Percentiles rank a stretch among this genome's conserved stretches.
Conservation (phyloP, 2,113 vertebrate genomes). For the Indicator maculatus region DNA sequence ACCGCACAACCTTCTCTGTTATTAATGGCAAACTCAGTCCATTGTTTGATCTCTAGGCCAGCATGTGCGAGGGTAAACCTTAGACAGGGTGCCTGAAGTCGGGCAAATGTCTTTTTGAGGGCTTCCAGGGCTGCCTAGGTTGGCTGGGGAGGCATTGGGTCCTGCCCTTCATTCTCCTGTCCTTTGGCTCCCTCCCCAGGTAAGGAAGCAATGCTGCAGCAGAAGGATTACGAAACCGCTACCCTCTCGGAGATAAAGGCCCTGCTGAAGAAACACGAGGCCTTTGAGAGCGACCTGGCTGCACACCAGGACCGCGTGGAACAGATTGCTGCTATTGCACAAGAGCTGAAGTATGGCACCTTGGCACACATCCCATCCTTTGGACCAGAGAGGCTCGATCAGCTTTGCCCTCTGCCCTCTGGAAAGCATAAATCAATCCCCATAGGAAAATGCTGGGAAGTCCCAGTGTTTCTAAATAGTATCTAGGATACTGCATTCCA, state of each 20-base stretch:
- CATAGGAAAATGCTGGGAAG: conserved; percentile 36
- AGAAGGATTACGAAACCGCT: conserved; percentile 91
- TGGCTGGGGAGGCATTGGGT: not conserved
- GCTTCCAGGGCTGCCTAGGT: not conserved
- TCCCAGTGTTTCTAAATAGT: conserved; percentile 45
- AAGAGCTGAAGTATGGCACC: conserved; percentile 92
- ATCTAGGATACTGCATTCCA: conserved; percentile 43
- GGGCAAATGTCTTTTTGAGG: not conserved
- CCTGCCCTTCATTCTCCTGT: conserved; percentile 25
- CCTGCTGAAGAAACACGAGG: conserved; percentile 97
- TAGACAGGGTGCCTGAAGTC: not conserved
- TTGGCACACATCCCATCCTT: not conserved
- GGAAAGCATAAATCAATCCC: not conserved
- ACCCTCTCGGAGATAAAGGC: conserved; percentile 97
- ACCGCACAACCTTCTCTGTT: not conserved
- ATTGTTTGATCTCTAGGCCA: not conserved
- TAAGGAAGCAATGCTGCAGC: conserved; percentile 92
- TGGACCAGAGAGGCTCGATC: not conserved
- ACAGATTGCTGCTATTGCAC: conserved; percentile 97
- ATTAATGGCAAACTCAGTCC: not conserved
- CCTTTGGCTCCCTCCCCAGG: conserved; percentile 78
- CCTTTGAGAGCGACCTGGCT: conserved; percentile 97
- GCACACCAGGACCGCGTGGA: conserved; percentile 98
- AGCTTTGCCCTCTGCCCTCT: conserved; percentile 3
- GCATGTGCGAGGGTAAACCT: not conserved